phyloP scores from a whole-genome alignment of 2,113 vertebrate genomes.

The Rhineura floridana region DNA sequence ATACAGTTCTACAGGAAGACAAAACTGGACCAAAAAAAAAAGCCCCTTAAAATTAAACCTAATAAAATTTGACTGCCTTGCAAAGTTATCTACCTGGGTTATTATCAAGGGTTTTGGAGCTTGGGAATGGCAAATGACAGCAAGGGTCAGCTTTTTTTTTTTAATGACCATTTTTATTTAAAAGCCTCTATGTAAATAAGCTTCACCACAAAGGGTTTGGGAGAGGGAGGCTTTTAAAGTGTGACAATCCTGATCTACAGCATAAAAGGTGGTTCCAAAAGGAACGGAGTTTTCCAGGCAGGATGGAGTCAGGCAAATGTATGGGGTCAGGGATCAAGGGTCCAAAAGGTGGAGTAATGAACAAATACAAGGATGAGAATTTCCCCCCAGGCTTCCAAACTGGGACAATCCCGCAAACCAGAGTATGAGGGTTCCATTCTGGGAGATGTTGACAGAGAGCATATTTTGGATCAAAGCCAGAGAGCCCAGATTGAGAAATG shows the following conservation, averaged over 20 bases:
- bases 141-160: neutral
- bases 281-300: rapidly evolving
- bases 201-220: rapidly evolving
- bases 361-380: rapidly evolving
- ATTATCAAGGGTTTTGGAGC: neutral
- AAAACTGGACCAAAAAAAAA: neutral
- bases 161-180: neutral
- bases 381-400: neutral
- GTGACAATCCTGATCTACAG: neutral
- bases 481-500: too few species aligned
- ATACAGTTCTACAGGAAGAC: neutral
- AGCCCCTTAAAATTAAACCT: neutral
- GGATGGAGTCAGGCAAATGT: neutral
- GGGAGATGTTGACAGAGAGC: neutral
- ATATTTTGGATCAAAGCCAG: neutral
- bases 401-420: neutral
- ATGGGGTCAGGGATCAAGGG: neutral
- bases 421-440: neutral
- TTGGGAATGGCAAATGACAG: rapidly evolving
- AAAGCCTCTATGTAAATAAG: rapidly evolving
- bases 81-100: rapidly evolving
- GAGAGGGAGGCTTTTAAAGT: neutral
- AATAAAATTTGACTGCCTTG: neutral
- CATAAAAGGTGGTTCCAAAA: rapidly evolving
- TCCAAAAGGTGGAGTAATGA: neutral